These are phyloP conservation scores for Pinna nobilis DNA, from an alignment of 1,140 invertebrate genomes.

Conservation along the genomic window DNA sequence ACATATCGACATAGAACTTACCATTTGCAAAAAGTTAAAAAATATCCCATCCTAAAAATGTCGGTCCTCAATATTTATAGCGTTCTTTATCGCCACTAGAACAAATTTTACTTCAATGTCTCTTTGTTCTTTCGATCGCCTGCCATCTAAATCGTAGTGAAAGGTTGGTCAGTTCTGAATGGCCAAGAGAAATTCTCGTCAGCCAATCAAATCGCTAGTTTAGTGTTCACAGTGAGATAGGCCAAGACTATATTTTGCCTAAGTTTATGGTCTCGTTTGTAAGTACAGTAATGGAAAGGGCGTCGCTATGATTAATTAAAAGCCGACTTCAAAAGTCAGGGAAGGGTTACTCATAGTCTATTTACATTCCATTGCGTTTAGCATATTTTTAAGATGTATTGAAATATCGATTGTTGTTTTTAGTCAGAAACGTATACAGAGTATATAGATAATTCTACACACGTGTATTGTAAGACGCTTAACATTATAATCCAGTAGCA, in stretches of 20 bases:
- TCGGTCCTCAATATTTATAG: conserved; percentile 3
- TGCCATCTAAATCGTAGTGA: conserved; percentile 46
- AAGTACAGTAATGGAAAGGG: background rate
- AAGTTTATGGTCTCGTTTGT: conserved; percentile 1
- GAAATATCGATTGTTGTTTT: too few relatives aligned
- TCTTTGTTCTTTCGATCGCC: conserved; percentile 46
- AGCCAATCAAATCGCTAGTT: conserved; percentile 45
- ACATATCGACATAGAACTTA: too few relatives aligned
- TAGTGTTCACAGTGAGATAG: conserved; percentile 38
- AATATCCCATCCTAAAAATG: conserved; percentile 26
- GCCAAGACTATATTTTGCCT: conserved; percentile 25
- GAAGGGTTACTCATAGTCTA: too few relatives aligned
- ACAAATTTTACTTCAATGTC: conserved; percentile 34
- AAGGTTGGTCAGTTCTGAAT: conserved; percentile 45
- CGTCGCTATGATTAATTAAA: too few relatives aligned
- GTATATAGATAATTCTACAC: too few relatives aligned
- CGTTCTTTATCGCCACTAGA: conserved; percentile 15
- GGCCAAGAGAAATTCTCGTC: conserved; percentile 37
- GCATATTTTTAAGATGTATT: too few relatives aligned
- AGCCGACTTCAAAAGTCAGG: too few relatives aligned
- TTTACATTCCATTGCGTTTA: too few relatives aligned
- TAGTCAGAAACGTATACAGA: too few relatives aligned
- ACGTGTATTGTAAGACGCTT: too few relatives aligned
- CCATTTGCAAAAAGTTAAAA: conserved; percentile 16
- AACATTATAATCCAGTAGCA: too few relatives aligned